phyloP scores from a whole-genome alignment of 2,113 vertebrate genomes.

The Donacobius atricapilla region DNA sequence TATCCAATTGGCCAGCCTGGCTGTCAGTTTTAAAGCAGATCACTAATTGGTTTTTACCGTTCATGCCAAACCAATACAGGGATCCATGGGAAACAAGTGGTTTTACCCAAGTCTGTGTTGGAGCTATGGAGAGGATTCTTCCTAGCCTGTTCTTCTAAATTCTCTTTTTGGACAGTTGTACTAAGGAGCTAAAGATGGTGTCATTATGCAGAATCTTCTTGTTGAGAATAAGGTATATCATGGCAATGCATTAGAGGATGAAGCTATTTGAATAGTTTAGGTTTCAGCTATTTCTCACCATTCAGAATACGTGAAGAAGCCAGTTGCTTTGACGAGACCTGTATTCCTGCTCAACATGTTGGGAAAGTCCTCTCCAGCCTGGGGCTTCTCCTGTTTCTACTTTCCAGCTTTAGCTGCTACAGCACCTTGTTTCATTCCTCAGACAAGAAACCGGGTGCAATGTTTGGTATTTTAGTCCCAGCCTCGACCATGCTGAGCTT shows the following conservation, averaged over 20 bases:
- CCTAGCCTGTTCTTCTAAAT: background rate
- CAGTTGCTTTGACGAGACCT: background rate
- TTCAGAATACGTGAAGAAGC: background rate
- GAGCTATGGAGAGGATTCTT: background rate
- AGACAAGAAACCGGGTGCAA: background rate
- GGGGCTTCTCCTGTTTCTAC: background rate
- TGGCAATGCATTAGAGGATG: background rate
- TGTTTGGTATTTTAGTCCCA: background rate
- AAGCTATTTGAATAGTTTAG: background rate
- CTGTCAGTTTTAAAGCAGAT: too few species aligned
- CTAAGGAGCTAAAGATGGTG: background rate
- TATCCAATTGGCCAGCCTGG: too few species aligned
- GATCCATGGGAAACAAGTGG: background rate
- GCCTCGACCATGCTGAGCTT: accelerated
- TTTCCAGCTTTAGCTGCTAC: background rate
- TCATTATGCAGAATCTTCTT: background rate
- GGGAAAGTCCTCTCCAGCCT: background rate
- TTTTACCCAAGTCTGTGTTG: background rate
- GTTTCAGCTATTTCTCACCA: background rate
- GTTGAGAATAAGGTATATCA: background rate
- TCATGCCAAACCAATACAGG: too few species aligned
- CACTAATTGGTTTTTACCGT: too few species aligned
- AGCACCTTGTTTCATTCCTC: background rate
- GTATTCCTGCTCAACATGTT: background rate
- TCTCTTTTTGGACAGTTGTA: background rate